These are phyloP conservation scores for Rhorus exstirpatorius DNA, from an alignment of 2,888 invertebrate species.

Conservation along the genomic window DNA sequence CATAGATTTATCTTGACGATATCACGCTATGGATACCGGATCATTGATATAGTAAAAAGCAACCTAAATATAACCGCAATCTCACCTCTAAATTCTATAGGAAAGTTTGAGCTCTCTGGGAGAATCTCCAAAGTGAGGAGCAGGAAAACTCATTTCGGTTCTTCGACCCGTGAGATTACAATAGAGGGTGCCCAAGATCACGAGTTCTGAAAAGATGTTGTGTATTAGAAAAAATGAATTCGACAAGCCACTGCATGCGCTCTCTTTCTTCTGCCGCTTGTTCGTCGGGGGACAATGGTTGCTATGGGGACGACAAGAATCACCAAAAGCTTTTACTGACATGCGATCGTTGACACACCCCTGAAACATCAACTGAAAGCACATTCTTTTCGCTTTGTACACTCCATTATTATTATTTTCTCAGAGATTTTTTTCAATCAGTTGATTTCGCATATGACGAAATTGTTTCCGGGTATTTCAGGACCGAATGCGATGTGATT, in stretches of 20 bases:
- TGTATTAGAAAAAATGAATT: slow-evolving; percentile 48
- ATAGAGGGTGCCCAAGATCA: slow-evolving; percentile 35
- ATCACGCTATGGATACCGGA: slow-evolving; percentile 12
- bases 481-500: neutral
- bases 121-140: slow-evolving; percentile 20
- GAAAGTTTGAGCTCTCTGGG: slow-evolving; percentile 17
- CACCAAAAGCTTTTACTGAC: slow-evolving; percentile 3
- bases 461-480: neutral
- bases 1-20: slow-evolving; percentile 43
- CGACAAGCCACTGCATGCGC: slow-evolving; percentile 23
- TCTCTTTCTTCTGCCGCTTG: slow-evolving; percentile 5
- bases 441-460: neutral
- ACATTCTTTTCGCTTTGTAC: slow-evolving; percentile 11
- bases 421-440: neutral
- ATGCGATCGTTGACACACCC: slow-evolving; percentile 10
- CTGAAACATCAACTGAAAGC: slow-evolving; percentile 13
- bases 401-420: slow-evolving; percentile 11
- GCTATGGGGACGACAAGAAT: neutral
- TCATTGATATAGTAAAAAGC: slow-evolving; percentile 20
- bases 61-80: slow-evolving; percentile 16
- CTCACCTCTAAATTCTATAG: slow-evolving; percentile 27
- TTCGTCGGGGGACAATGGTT: slow-evolving; percentile 28
- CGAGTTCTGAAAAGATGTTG: slow-evolving; percentile 13
- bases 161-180: slow-evolving; percentile 49
- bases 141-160: slow-evolving; percentile 50